Evolutionary conservation across 1,140 invertebrate genomes (phyloP).

Genomic region (Papilio glaucus): DNA sequence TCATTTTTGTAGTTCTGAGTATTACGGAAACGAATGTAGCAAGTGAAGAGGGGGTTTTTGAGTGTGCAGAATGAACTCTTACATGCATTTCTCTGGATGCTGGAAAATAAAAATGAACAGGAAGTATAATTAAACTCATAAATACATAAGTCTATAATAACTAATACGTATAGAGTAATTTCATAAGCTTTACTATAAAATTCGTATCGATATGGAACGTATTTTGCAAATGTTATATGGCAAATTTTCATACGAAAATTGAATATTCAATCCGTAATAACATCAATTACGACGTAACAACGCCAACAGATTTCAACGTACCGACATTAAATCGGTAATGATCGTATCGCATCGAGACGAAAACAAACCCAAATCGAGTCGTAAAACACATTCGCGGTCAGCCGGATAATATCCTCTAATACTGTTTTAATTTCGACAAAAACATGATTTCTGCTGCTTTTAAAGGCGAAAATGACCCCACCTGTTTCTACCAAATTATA

Average conservation of each 20-base stretch:
- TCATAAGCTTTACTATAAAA: neutral
- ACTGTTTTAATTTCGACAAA: constrained; percentile 74
- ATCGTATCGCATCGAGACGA: constrained; percentile 41
- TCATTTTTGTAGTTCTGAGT: too few species aligned
- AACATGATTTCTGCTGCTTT: constrained; percentile 53
- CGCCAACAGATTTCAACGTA: constrained; percentile 42
- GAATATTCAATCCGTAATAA: constrained; percentile 38
- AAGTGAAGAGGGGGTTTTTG: too few species aligned
- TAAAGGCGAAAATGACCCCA: constrained; percentile 53
- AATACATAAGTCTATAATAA: too few species aligned
- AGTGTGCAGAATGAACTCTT: too few species aligned
- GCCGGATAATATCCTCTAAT: constrained; percentile 70
- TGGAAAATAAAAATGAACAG: too few species aligned
- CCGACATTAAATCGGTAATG: constrained; percentile 40
- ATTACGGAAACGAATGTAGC: too few species aligned
- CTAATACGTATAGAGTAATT: neutral
- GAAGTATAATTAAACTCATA: too few species aligned
- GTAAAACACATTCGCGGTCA: constrained; percentile 66
- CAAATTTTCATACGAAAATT: constrained; percentile 30
- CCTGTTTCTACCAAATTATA: constrained; percentile 67
- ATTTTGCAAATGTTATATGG: constrained; percentile 22
- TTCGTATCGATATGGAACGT: neutral
- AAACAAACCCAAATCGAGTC: constrained; percentile 49
- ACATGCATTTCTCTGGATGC: too few species aligned
- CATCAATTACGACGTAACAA: constrained; percentile 40